Evolutionary conservation across 1,140 invertebrate genomes (phyloP).

Genomic region (Carposina sasakii): DNA sequence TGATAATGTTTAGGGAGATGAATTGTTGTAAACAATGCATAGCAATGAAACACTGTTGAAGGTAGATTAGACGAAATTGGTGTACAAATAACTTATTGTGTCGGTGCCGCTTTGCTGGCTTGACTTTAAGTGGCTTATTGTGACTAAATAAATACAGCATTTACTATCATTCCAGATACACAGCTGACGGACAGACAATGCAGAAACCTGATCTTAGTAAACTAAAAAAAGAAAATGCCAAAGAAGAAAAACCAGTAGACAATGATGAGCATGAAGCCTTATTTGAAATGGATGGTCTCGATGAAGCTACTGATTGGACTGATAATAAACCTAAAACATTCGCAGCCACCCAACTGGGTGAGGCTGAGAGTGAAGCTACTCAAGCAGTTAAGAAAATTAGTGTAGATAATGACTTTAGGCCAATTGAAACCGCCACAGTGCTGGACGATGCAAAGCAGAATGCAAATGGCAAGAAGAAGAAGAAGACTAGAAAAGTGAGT

Average conservation of each 20-base stretch:
- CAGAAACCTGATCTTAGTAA: constrained; percentile 66
- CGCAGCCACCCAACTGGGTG: constrained; percentile 58
- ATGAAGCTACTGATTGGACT: constrained; percentile 58
- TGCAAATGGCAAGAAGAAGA: constrained; percentile 77
- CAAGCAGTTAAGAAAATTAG: constrained; percentile 69
- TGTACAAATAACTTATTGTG: too few species aligned
- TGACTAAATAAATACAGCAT: too few species aligned
- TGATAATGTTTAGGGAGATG: too few species aligned
- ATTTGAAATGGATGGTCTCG: constrained; percentile 79
- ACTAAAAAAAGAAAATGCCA: constrained; percentile 52
- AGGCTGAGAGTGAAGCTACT: constrained; percentile 57
- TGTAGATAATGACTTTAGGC: constrained; percentile 76
- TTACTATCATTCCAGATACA: constrained; percentile 50
- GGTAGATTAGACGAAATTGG: too few species aligned
- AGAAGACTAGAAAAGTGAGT: constrained; percentile 83
- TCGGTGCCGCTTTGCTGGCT: too few species aligned
- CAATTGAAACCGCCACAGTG: constrained; percentile 67
- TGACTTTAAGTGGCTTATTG: too few species aligned
- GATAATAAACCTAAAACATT: constrained; percentile 61
- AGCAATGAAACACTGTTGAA: too few species aligned
- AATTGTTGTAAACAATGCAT: too few species aligned
- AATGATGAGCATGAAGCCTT: constrained; percentile 74
- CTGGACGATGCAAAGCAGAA: constrained; percentile 57
- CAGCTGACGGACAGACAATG: constrained; percentile 63
- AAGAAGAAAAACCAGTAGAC: constrained; percentile 49